These are phyloP conservation scores for Auanema sp. DNA, from an alignment of 2,888 invertebrate species.

Conservation along the genomic window DNA sequence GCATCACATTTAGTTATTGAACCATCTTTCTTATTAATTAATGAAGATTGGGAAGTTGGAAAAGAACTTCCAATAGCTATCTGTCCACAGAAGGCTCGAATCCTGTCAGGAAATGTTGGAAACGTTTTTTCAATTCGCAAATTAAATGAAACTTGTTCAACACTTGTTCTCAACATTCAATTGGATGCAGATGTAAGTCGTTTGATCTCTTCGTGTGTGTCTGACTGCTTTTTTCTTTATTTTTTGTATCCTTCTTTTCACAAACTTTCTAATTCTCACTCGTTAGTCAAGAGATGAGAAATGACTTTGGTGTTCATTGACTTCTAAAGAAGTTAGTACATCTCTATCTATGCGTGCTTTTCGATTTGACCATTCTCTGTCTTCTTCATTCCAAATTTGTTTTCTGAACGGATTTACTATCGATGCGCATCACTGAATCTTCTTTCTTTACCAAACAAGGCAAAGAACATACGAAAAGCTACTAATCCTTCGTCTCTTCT, in stretches of 20 bases:
- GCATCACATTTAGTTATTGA: constrained; percentile 39
- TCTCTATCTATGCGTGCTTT: too few relatives aligned
- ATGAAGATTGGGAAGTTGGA: constrained; percentile 55
- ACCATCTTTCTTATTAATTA: constrained; percentile 52
- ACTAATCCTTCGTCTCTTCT: too few relatives aligned
- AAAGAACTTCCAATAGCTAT: constrained; percentile 47
- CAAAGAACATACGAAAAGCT: too few relatives aligned
- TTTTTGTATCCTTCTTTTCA: not conserved
- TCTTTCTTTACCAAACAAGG: too few relatives aligned
- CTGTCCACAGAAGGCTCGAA: constrained; percentile 44
- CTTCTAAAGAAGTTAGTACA: constrained; percentile 52
- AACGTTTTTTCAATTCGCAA: constrained; percentile 40
- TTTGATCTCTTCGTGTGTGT: constrained; percentile 1
- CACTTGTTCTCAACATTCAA: constrained; percentile 39
- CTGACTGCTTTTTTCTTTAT: too few relatives aligned
- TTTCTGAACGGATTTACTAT: too few relatives aligned
- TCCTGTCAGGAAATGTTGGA: constrained; percentile 41
- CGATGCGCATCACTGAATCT: too few relatives aligned
- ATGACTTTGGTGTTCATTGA: not conserved
- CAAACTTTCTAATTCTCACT: not conserved
- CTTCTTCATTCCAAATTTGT: too few relatives aligned
- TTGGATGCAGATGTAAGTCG: constrained; percentile 58
- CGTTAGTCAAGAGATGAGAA: not conserved
- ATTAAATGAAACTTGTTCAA: constrained; percentile 49
- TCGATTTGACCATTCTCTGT: too few relatives aligned